These are phyloP conservation scores for Argyra leucocephala DNA, from an alignment of 2,888 invertebrate species.

Conservation along the genomic window DNA sequence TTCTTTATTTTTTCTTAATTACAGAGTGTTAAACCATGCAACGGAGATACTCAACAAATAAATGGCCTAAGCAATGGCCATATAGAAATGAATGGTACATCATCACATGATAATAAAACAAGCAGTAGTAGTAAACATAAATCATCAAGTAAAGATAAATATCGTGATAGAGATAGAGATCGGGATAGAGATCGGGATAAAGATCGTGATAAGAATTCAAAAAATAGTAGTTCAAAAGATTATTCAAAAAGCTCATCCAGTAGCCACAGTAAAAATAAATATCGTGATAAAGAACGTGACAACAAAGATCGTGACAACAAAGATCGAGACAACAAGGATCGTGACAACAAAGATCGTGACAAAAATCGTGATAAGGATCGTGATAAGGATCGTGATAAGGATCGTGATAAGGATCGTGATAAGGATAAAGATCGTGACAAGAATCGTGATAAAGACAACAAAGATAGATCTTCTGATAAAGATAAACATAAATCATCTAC, in stretches of 20 bases:
- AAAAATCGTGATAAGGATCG: constrained; percentile 28
- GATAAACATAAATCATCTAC: constrained; percentile 34
- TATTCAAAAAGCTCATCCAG: constrained; percentile 44
- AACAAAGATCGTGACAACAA: constrained; percentile 30
- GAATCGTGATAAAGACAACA: constrained; percentile 35
- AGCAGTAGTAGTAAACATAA: constrained; percentile 55
- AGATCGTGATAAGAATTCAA: constrained; percentile 43
- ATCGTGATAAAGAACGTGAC: constrained; percentile 41
- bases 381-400: constrained; percentile 39
- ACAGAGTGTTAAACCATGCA: constrained; percentile 32
- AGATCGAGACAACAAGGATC: constrained; percentile 39
- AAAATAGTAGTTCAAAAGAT: constrained; percentile 37
- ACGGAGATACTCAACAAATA: constrained; percentile 51
- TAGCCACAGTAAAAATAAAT: constrained; percentile 38
- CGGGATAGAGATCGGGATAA: constrained; percentile 40
- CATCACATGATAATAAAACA: constrained; percentile 42
- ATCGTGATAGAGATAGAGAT: constrained; percentile 46
- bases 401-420: constrained; percentile 38
- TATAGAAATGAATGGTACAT: constrained; percentile 26
- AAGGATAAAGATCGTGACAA: constrained; percentile 41
- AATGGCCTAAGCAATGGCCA: constrained; percentile 77
- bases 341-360: constrained; percentile 35
- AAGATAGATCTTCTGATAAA: constrained; percentile 26
- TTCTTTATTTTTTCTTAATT: background rate
- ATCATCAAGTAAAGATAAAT: constrained; percentile 52